Evolutionary conservation across 2,113 vertebrate species (phyloP).

Genomic region (Pogona vitticeps): DNA sequence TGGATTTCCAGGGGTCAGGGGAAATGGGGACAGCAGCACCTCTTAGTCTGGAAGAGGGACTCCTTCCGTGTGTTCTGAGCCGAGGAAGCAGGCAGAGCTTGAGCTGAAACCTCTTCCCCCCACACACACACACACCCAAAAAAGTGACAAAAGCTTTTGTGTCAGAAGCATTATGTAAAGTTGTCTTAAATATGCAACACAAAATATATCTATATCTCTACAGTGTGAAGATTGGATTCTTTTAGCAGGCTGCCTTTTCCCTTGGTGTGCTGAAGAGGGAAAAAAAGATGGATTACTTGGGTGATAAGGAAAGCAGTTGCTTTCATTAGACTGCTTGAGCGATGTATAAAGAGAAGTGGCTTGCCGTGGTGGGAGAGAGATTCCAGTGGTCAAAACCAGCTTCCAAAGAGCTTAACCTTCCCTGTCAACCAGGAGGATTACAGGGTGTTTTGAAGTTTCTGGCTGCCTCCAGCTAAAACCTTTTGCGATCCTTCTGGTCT

Average conservation of each 20-base stretch:
- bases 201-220: slow-evolving; percentile 65
- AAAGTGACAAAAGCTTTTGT: slow-evolving; percentile 21
- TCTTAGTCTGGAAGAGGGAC: not conserved
- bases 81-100: not conserved
- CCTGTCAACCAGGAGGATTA: not conserved
- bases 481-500: not conserved
- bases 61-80: not conserved
- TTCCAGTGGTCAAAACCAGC: not conserved
- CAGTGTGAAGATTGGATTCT: not conserved
- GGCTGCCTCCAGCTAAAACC: not conserved
- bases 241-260: not conserved
- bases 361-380: not conserved
- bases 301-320: not conserved
- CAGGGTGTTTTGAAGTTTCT: too few relatives aligned
- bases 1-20: not conserved
- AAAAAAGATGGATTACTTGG: not conserved
- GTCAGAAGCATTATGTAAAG: slow-evolving; percentile 59
- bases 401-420: not conserved
- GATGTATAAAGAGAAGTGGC: not conserved
- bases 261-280: not conserved
- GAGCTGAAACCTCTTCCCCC: not conserved
- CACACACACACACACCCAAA: too few relatives aligned
- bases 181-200: slow-evolving; percentile 71
- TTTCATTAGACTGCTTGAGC: not conserved
- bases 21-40: too few relatives aligned